These are phyloP conservation scores for Dascillus cervinus DNA, from an alignment of 2,888 invertebrate genomes.

Conservation along the genomic window DNA sequence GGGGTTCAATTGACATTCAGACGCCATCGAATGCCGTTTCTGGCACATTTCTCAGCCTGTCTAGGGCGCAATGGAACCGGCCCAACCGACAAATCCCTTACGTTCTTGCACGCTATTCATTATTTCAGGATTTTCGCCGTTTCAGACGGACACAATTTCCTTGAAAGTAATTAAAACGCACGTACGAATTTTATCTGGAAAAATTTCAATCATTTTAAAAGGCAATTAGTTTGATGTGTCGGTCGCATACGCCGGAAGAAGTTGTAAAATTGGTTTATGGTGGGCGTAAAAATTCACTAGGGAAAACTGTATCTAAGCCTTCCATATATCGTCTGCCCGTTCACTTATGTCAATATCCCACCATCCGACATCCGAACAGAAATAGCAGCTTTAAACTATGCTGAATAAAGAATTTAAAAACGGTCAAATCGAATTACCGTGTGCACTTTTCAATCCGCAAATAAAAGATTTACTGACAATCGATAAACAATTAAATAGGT, in stretches of 20 bases:
- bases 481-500: too few species aligned
- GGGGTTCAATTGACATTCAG: slow-evolving; percentile 20
- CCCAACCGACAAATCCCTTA: slow-evolving; percentile 23
- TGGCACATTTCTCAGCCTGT: slow-evolving; percentile 20
- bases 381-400: too few species aligned
- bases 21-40: slow-evolving; percentile 18
- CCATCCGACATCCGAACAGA: too few species aligned
- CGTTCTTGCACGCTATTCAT: slow-evolving; percentile 11
- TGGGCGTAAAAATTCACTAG: slow-evolving; percentile 17
- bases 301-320: slow-evolving; percentile 13
- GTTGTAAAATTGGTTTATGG: slow-evolving; percentile 20
- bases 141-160: too few species aligned
- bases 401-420: too few species aligned
- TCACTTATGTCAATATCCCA: too few species aligned
- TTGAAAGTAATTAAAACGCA: background rate
- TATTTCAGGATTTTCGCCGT: background rate
- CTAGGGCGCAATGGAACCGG: slow-evolving; percentile 18
- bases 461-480: too few species aligned
- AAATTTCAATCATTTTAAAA: slow-evolving; percentile 20
- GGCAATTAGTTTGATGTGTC: slow-evolving; percentile 20
- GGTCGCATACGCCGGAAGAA: slow-evolving; percentile 17
- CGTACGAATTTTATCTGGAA: slow-evolving; percentile 1
- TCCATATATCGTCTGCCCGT: too few species aligned
- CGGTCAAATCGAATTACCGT: too few species aligned
- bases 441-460: too few species aligned